A percentile compares a stretch with the other conserved stretches of the same genome.
phyloP scores from a whole-genome alignment of 2,888 invertebrate genomes.

The Lasius platythorax region DNA sequence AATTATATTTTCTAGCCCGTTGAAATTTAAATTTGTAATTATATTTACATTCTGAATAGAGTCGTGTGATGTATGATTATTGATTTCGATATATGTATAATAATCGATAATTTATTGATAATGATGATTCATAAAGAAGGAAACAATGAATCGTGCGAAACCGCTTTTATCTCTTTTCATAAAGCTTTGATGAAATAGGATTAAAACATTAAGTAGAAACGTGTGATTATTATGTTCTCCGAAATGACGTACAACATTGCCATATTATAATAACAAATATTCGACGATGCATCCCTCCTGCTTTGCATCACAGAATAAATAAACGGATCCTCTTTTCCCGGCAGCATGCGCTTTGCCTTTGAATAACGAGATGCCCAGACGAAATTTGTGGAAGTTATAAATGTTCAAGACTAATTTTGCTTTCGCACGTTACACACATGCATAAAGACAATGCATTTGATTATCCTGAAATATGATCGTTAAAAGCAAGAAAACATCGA shows the following conservation, averaged over 20 bases:
- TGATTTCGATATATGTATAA: background rate
- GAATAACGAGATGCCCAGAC: background rate
- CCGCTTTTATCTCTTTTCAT: background rate
- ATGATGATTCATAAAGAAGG: background rate
- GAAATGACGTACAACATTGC: background rate
- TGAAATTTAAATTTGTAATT: no score
- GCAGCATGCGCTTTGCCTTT: background rate
- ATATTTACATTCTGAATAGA: background rate
- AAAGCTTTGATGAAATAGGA: background rate
- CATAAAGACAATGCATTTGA: background rate
- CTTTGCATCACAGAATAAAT: background rate
- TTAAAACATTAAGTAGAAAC: background rate
- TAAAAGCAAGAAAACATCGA: background rate
- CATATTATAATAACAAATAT: conserved; percentile 19
- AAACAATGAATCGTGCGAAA: conserved; percentile 13
- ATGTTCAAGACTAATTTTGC: background rate
- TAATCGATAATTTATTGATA: background rate
- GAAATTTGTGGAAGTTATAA: background rate
- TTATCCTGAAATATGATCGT: background rate
- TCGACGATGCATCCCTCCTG: conserved; percentile 1
- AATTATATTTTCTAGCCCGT: background rate
- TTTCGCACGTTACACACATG: background rate
- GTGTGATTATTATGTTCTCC: background rate
- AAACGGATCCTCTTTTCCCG: background rate
- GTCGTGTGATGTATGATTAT: background rate